These are phyloP conservation scores for Bursaphelenchus okinawaensis DNA, from an alignment of 2,888 invertebrate genomes.

Conservation along the genomic window DNA sequence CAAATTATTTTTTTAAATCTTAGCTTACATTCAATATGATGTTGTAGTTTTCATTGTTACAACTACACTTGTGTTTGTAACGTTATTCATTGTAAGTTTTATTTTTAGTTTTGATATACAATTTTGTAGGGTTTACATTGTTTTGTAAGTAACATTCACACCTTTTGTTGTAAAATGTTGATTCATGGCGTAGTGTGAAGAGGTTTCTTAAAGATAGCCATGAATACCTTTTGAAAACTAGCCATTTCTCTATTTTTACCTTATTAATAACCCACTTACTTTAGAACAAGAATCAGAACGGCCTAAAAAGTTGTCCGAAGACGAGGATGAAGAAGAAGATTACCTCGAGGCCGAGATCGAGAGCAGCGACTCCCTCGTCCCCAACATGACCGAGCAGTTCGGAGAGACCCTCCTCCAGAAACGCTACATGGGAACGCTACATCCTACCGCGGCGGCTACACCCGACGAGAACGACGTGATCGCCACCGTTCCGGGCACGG, in stretches of 20 bases:
- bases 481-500: conserved; percentile 22
- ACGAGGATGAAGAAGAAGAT: conserved; percentile 29
- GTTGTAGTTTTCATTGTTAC: too few species aligned
- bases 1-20: too few species aligned
- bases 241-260: too few species aligned
- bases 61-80: too few species aligned
- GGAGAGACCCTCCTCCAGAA: conserved; percentile 28
- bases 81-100: too few species aligned
- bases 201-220: background rate
- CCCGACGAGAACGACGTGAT: conserved; percentile 16
- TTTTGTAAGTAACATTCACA: too few species aligned
- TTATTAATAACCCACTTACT: background rate
- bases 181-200: conserved; percentile 1
- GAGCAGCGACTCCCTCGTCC: conserved; percentile 32
- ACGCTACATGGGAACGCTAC: conserved; percentile 15
- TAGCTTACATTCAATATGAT: too few species aligned
- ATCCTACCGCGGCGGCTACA: conserved; percentile 12
- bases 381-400: conserved; percentile 33
- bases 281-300: conserved; percentile 23
- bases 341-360: conserved; percentile 39
- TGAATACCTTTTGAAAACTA: too few species aligned
- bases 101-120: too few species aligned
- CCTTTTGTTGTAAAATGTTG: too few species aligned
- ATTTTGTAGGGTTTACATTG: too few species aligned
- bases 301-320: conserved; percentile 12